These are phyloP conservation scores for Bicyclus anynana DNA, from an alignment of 1,140 invertebrate species.

Conservation along the genomic window DNA sequence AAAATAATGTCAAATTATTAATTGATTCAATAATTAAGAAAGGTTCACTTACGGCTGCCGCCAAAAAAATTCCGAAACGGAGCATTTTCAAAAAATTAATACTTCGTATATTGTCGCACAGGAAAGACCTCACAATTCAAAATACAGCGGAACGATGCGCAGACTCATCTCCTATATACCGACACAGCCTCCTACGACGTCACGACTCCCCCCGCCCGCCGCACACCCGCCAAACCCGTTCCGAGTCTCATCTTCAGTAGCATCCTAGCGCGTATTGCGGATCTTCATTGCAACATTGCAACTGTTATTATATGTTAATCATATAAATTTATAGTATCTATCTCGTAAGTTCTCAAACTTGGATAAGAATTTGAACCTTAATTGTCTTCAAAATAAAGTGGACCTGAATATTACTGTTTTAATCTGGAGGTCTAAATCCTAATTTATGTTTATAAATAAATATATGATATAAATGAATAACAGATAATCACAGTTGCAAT, in stretches of 20 bases:
- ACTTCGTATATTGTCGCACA: slow-evolving; percentile 26
- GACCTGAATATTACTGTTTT: too few relatives aligned
- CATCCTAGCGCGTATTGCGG: slow-evolving; percentile 29
- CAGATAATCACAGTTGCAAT: too few relatives aligned
- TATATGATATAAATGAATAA: too few relatives aligned
- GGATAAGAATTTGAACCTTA: too few relatives aligned
- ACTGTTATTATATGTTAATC: background rate
- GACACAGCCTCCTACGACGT: slow-evolving; percentile 64
- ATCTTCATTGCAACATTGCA: background rate
- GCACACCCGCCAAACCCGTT: slow-evolving; percentile 43
- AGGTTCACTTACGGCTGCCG: slow-evolving; percentile 47
- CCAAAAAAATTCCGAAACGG: slow-evolving; percentile 42
- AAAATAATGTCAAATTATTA: background rate
- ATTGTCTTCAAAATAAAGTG: too few relatives aligned
- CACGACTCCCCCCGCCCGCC: slow-evolving; percentile 32
- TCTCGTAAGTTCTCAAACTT: too few relatives aligned
- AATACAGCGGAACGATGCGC: slow-evolving; percentile 43
- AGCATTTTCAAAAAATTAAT: slow-evolving; percentile 50
- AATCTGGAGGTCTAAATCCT: too few relatives aligned
- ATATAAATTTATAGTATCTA: too few relatives aligned
- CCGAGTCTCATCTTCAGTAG: slow-evolving; percentile 50
- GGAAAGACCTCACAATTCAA: slow-evolving; percentile 33
- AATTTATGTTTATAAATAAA: too few relatives aligned
- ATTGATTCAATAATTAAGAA: background rate
- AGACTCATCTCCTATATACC: slow-evolving; percentile 65